Evolutionary conservation across 2,113 vertebrate species (phyloP), one percentile per base, ranked within the genome.

Genomic region (Misgurnus anguillicaudatus): DNA sequence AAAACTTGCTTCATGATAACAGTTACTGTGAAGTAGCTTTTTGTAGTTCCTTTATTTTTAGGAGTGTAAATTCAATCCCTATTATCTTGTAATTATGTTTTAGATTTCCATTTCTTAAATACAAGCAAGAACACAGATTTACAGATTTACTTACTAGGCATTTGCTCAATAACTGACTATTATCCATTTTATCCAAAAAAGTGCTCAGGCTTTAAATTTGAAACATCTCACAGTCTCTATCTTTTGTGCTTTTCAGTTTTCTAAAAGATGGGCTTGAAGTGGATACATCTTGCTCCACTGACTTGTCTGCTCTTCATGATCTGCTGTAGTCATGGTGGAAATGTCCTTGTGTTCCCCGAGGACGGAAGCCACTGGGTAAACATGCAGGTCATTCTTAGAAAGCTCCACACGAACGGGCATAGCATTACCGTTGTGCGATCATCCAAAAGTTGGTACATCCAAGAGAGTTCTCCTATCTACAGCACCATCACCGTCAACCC

Each of bases 351-450:
- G 6, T 93, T 94, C 73, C 94, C 93, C 0, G 85, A 89, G 0
- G 93, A 93, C 17, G 93, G 88, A n/a, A 97, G 94, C 86, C 94
- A 95, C 74, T 95, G 92, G 93, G 67, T 96, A n/a, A 94, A 94
- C 85, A 90, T 94, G 84, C 88, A 91, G 31, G 57, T 83, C 0
- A 88, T 95, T 19, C 86, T 98, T 0, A 58, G 84, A 10, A 87
- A 93, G 60, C 92, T 96, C 19, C 89, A 91, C 24, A 75, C 53
- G 11, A 87, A 82, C 17, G 93, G 91, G 10, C 94, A 96, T 0
- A 63, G 86, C 0, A 85, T 95, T 48, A 95, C 93, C 0, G 89
- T 95, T 14, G 45, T 93, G 89, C 79, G 88, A 47, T 87, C 85
- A 3, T 0, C 90, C 11, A 88, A 86, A 31, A 90, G 90, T 71